Percentiles rank a stretch among this genome's conserved stretches.
These are phyloP conservation scores for Sitobion miscanthi DNA, from an alignment of 1,140 invertebrate species.

Conservation along the genomic window DNA sequence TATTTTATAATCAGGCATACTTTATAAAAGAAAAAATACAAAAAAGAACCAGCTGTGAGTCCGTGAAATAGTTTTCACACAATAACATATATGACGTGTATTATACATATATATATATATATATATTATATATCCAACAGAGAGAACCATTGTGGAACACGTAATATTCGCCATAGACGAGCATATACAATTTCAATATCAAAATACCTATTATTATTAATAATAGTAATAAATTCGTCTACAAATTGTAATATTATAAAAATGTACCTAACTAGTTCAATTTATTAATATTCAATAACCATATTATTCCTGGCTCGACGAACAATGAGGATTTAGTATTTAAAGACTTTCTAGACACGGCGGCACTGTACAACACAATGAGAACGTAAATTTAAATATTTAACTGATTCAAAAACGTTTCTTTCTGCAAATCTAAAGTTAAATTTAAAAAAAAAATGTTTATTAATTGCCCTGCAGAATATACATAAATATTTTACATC, in stretches of 20 bases:
- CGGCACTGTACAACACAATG: not conserved
- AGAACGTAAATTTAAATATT: not conserved
- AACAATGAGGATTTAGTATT: not conserved
- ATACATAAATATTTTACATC: not conserved
- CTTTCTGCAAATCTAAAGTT: not conserved
- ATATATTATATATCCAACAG: not conserved
- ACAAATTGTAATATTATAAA: not conserved
- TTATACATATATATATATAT: not conserved
- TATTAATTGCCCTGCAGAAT: not conserved
- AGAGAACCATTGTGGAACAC: not conserved
- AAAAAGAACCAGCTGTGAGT: slow-evolving; percentile 16
- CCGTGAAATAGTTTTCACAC: slow-evolving; percentile 1
- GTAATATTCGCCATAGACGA: no score
- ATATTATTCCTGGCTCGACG: not conserved
- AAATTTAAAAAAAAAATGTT: not conserved
- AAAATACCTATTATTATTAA: not conserved
- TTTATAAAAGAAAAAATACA: not conserved
- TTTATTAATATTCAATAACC: not conserved
- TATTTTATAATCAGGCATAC: not conserved
- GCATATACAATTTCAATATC: not conserved
- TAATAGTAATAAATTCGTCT: not conserved
- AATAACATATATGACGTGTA: not conserved
- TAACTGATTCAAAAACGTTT: not conserved
- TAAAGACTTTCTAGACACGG: not conserved
- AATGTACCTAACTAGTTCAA: not conserved